Conservation (phyloP, 2,113 vertebrate genomes). For the Xenopus borealis region DNA sequence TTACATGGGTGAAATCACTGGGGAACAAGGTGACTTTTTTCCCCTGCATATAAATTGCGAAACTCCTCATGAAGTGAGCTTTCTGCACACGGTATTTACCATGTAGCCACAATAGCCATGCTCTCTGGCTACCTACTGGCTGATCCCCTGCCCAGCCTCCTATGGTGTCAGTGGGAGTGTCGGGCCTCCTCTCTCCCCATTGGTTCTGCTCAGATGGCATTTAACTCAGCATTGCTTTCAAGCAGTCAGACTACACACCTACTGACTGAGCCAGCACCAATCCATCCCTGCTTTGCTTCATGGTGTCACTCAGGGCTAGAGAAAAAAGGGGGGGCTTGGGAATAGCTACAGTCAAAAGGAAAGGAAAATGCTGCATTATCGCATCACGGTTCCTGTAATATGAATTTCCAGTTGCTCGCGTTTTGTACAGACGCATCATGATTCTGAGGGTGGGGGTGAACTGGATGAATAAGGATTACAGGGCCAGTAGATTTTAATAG, state of each 20-base stretch:
- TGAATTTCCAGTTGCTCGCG: no score
- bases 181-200: conserved; percentile 50
- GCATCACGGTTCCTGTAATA: neutral
- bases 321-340: neutral
- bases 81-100: conserved; percentile 15
- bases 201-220: conserved; percentile 66
- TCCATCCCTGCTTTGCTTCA: conserved; percentile 44
- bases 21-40: conserved; percentile 43
- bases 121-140: conserved; percentile 54
- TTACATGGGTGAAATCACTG: conserved; percentile 12
- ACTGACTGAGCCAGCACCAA: conserved; percentile 62
- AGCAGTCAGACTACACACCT: conserved; percentile 58
- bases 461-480: no score
- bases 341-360: neutral
- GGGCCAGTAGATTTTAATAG: no score
- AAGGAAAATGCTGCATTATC: conserved; percentile 39
- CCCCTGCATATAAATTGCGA: conserved; percentile 45
- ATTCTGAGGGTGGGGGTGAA: no score
- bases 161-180: conserved; percentile 66
- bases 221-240: conserved; percentile 62
- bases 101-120: conserved; percentile 25
- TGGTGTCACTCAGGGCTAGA: conserved; percentile 12
- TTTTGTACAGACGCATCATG: no score
- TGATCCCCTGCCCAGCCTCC: conserved; percentile 54
- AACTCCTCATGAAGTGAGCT: conserved; percentile 45